Evolutionary conservation across 1,140 invertebrate species (phyloP), one percentile per base, ranked within the genome.

Genomic region (Liolophura sinensis): DNA sequence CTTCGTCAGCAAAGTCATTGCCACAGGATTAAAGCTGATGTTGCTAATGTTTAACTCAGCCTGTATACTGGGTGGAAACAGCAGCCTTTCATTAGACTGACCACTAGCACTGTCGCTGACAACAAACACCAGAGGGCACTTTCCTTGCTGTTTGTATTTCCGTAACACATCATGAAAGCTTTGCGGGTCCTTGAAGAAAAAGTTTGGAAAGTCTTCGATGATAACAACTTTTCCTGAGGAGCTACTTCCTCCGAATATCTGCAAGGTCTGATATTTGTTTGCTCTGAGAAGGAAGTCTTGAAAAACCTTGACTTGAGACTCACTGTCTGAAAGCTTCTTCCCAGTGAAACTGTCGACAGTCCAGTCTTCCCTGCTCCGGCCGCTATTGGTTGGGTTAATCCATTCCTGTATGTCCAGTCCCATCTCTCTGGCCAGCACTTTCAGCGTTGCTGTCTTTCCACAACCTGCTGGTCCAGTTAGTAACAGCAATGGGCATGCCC

Each of bases 1-100:
- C 71, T 83, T 84, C 0, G 73, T 68, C 75, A 84, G 75, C 67
- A 74, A 80, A 0, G 82, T 83, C 60, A 74, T 73, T 12, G 83
- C 79, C 22, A 84, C 76, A 18, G 81, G 81, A 68, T 84, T 84
- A 59, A 82, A 78, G 63, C 81, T 82, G 57, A 83, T 80, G 58
- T 77, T 76, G 51, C 72, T 64, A 25, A 82, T 78, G 48, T 68
- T 22, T 12, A 82, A 57, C 48, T 81, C 69, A 12, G 69, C 61
- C 55, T 80, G 75, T 24, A 84, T 22, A 24, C 78, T 73, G 58
- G 77, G 75, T 20, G 83, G 83, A 71, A 84, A 84, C n/a, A 84
- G 65, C 11, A 73, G 66, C 55, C 75, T 76, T 51, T 82, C 75
- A 70, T 72, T 78, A 14, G 74, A 77, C 31, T 77, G 73, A 9